phyloP scores from a whole-genome alignment of 2,113 vertebrate species.

The Vulpes vulpes region DNA sequence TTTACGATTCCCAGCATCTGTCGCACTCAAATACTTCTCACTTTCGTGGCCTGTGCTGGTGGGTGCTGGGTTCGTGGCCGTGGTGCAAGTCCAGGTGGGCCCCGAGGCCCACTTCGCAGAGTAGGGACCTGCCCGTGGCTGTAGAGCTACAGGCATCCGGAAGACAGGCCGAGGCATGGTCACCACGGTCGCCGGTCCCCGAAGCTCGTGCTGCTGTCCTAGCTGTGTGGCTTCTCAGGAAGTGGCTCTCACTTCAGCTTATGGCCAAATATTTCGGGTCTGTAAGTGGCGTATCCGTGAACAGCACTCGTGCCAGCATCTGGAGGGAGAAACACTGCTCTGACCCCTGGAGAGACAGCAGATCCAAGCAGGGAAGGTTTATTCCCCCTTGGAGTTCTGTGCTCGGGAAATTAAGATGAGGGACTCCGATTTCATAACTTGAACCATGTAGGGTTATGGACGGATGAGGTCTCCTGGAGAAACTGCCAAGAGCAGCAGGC shows the following conservation, averaged over 20 bases:
- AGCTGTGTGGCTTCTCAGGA: background rate
- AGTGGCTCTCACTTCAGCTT: background rate
- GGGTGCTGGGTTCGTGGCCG: rapidly evolving
- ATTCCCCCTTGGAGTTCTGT: background rate
- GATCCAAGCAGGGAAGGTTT: background rate
- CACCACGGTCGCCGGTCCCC: background rate
- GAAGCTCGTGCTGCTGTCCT: background rate
- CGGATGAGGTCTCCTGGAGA: background rate
- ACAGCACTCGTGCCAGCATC: background rate
- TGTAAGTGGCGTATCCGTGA: background rate
- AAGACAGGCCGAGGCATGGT: background rate
- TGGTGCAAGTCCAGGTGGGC: background rate
- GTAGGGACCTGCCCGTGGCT: background rate
- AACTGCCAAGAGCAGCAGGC: constrained; percentile 13
- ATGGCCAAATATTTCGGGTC: background rate
- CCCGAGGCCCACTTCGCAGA: background rate
- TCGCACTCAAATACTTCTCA: background rate
- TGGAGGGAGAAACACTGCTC: background rate
- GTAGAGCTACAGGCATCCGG: background rate
- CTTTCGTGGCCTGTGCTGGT: background rate
- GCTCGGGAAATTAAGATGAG: background rate
- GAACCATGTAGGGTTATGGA: background rate
- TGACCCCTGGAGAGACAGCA: background rate
- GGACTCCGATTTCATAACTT: constrained; percentile 2
- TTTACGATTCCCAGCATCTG: background rate